Evolutionary conservation across 2,888 invertebrate species (phyloP).

Genomic region (Hypsopygia costalis): DNA sequence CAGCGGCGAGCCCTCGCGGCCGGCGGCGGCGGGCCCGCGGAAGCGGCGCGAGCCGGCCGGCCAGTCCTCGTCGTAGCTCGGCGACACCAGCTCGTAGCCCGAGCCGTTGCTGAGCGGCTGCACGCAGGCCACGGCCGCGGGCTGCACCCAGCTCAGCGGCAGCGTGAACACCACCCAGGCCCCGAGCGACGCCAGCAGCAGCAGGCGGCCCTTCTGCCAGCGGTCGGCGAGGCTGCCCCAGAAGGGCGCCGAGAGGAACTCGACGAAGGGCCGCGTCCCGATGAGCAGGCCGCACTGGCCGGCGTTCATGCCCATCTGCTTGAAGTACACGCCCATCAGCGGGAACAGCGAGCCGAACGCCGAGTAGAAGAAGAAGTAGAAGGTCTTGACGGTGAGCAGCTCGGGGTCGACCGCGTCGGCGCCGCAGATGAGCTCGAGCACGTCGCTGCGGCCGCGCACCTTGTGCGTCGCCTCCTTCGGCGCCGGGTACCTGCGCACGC

Average conservation of each 20-base stretch:
- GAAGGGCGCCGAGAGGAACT: constrained; percentile 98
- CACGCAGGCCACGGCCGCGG: constrained; percentile 95
- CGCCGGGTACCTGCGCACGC: constrained; percentile 85
- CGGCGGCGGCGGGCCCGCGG: constrained; percentile 44
- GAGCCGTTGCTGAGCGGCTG: constrained; percentile 68
- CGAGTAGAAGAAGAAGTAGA: constrained; percentile 99
- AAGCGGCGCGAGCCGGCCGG: constrained; percentile 35
- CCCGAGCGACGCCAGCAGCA: constrained; percentile 93
- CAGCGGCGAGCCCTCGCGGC: constrained; percentile 83
- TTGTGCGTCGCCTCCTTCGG: constrained; percentile 95
- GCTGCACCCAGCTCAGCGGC: constrained; percentile 96
- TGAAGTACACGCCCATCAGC: constrained; percentile 99
- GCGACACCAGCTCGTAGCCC: constrained; percentile 82
- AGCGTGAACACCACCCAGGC: constrained; percentile 99
- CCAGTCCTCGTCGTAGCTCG: constrained; percentile 71
- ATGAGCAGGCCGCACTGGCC: constrained; percentile 96
- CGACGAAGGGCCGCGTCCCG: constrained; percentile 97
- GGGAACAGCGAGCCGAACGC: constrained; percentile 99
- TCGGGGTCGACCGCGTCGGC: constrained; percentile 92
- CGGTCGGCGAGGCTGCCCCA: constrained; percentile 98
- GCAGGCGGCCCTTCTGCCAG: constrained; percentile 91
- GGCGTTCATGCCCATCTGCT: constrained; percentile 99
- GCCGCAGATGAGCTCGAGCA: constrained; percentile 91
- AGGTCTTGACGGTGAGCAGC: constrained; percentile 96
- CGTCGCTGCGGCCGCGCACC: constrained; percentile 91